A percentile compares a stretch with the other conserved stretches of the same genome.
Evolutionary conservation across 2,888 invertebrate genomes (phyloP).

Genomic region (Rhopalosiphum nymphaeae): DNA sequence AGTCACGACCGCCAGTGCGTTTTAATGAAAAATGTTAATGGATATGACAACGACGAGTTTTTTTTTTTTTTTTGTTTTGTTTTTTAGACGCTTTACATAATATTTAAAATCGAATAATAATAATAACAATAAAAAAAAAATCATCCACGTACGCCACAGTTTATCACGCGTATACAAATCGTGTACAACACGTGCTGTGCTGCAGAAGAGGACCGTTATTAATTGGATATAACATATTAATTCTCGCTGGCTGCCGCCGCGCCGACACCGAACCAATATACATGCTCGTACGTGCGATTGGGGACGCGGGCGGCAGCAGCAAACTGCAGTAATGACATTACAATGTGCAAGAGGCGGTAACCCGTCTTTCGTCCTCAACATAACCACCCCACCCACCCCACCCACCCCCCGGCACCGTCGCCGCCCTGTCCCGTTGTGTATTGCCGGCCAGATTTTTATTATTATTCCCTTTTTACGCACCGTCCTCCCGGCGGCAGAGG

Average conservation of each 20-base stretch:
- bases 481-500: background rate
- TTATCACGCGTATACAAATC: background rate
- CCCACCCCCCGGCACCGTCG: background rate
- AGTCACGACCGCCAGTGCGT: background rate
- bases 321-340: slow-evolving; percentile 34
- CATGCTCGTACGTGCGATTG: background rate
- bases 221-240: slow-evolving; percentile 12
- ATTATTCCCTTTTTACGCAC: background rate
- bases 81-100: background rate
- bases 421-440: background rate
- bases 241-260: background rate
- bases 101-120: background rate
- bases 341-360: background rate
- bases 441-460: slow-evolving; percentile 18
- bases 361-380: background rate
- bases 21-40: background rate
- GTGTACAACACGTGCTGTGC: background rate
- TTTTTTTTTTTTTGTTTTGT: background rate
- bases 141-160: background rate
- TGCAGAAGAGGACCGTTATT: background rate
- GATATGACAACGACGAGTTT: background rate
- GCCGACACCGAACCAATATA: background rate
- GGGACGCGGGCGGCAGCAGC: background rate
- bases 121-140: background rate
- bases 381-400: accelerated